These are phyloP conservation scores for Numida meleagris DNA, from an alignment of 2,113 vertebrate species.

Conservation along the genomic window DNA sequence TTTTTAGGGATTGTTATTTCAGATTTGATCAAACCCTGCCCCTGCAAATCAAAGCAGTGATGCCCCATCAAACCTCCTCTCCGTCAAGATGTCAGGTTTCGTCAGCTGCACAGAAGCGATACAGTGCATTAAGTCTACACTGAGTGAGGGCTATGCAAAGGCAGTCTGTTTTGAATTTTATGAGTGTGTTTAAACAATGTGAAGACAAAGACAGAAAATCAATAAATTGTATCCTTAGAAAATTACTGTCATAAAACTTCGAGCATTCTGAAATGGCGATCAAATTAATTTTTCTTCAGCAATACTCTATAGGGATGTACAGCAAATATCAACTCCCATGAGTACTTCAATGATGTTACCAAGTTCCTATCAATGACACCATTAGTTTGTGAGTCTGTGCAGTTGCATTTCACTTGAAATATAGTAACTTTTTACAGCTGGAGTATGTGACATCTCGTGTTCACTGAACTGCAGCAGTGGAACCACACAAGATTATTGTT, in stretches of 20 bases:
- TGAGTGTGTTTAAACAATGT: neutral
- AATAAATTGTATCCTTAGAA: neutral
- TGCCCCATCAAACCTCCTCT: neutral
- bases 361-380: neutral
- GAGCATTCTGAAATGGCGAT: neutral
- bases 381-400: neutral
- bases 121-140: neutral
- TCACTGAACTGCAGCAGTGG: neutral
- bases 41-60: neutral
- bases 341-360: neutral
- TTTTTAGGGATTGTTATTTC: neutral
- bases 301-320: neutral
- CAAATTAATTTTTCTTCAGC: neutral
- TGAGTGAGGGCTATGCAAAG: neutral
- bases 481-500: neutral
- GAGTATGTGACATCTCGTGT: neutral
- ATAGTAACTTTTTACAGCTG: neutral
- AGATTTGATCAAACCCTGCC: neutral
- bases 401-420: neutral
- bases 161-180: neutral
- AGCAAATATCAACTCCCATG: neutral
- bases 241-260: neutral
- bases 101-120: neutral
- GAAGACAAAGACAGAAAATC: neutral
- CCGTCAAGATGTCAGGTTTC: neutral